Evolutionary conservation across 2,113 vertebrate genomes (phyloP).

Genomic region (Gadus macrocephalus): DNA sequence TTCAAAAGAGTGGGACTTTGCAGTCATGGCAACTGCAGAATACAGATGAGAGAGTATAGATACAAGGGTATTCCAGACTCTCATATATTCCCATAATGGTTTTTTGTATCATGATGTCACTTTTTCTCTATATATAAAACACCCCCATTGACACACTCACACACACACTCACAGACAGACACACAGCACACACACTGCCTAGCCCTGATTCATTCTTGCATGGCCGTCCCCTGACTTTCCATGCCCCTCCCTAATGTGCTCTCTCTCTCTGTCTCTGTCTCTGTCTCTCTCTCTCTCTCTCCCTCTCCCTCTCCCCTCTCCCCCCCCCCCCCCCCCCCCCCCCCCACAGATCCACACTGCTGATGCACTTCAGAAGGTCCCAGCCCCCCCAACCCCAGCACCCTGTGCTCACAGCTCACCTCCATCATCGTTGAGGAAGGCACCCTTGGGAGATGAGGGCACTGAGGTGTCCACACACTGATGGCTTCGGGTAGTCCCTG

Average conservation of each 20-base stretch:
- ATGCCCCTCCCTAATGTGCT: neutral
- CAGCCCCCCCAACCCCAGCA: neutral
- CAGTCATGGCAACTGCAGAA: no score
- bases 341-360: neutral
- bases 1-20: no score
- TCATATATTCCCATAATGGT: no score
- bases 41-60: no score
- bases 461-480: slow-evolving; percentile 89
- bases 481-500: slow-evolving; percentile 90
- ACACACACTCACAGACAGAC: slow-evolving; percentile 1
- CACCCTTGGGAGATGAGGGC: slow-evolving; percentile 85
- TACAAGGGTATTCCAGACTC: no score
- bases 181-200: slow-evolving; percentile 20
- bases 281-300: neutral
- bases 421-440: slow-evolving; percentile 88
- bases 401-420: slow-evolving; percentile 70
- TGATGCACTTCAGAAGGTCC: neutral
- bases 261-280: neutral
- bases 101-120: no score
- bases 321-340: neutral
- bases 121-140: no score
- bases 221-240: slow-evolving; percentile 7
- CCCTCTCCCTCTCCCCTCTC: neutral
- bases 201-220: slow-evolving; percentile 41
- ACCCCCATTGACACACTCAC: no score